Evolutionary conservation across 2,797 vertebrate species (phyloP).

Genomic region (Psittacula derbiana): DNA sequence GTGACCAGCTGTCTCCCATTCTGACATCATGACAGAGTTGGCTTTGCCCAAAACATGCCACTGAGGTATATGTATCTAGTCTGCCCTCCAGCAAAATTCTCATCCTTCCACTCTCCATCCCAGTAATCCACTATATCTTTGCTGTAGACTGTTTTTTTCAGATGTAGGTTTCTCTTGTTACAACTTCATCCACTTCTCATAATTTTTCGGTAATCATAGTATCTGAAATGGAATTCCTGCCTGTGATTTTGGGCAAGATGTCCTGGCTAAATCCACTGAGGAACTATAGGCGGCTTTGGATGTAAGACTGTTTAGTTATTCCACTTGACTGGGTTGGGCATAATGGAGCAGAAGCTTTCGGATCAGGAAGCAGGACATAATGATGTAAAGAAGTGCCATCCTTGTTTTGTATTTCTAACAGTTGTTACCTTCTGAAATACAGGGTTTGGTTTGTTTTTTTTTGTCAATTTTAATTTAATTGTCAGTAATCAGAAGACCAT

Average conservation of each 20-base stretch:
- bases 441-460: background rate
- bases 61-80: background rate
- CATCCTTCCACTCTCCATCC: background rate
- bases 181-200: background rate
- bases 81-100: background rate
- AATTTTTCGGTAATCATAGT: background rate
- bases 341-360: background rate
- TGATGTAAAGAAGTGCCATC: rapidly evolving
- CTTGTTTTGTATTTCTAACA: background rate
- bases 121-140: background rate
- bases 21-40: background rate
- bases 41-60: background rate
- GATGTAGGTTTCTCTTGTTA: background rate
- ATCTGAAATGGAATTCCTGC: background rate
- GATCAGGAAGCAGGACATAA: background rate
- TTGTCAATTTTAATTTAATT: background rate
- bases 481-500: background rate
- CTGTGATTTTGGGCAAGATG: background rate
- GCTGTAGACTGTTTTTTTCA: background rate
- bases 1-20: background rate
- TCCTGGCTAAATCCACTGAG: background rate
- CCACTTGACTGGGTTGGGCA: background rate
- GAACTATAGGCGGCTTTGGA: background rate
- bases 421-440: background rate
- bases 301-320: background rate